Evolutionary conservation across 2,797 vertebrate genomes (phyloP).

Genomic region (Petrocephalus schoutedeni): DNA sequence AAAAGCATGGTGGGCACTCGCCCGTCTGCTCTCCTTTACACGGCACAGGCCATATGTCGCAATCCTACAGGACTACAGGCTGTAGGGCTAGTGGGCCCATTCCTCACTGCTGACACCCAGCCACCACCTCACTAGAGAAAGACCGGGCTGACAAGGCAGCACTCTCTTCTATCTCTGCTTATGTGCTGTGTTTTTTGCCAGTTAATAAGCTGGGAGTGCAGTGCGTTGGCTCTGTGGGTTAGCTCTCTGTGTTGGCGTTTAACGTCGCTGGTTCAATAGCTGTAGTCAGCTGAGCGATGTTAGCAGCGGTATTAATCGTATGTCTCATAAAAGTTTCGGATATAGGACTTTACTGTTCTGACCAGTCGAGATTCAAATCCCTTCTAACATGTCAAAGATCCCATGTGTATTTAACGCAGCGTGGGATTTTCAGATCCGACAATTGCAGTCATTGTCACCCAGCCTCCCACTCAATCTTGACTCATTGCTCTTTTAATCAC

Average conservation of each 20-base stretch:
- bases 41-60: neutral
- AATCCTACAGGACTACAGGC: neutral
- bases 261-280: neutral
- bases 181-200: neutral
- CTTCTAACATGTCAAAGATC: neutral
- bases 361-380: neutral
- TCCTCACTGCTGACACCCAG: constrained; percentile 1
- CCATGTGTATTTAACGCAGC: neutral
- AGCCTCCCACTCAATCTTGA: neutral
- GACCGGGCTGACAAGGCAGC: neutral
- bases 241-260: neutral
- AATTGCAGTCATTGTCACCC: neutral
- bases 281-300: neutral
- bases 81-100: neutral
- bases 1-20: neutral
- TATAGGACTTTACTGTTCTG: neutral
- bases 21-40: neutral
- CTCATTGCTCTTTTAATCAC: constrained; percentile 13
- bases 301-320: neutral
- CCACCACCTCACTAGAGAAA: constrained; percentile 1
- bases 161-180: neutral
- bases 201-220: neutral
- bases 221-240: neutral
- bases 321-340: neutral
- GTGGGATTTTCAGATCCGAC: constrained; percentile 2